Evolutionary conservation across 2,888 invertebrate genomes (phyloP).

Genomic region (Bembecia ichneumoniformis): DNA sequence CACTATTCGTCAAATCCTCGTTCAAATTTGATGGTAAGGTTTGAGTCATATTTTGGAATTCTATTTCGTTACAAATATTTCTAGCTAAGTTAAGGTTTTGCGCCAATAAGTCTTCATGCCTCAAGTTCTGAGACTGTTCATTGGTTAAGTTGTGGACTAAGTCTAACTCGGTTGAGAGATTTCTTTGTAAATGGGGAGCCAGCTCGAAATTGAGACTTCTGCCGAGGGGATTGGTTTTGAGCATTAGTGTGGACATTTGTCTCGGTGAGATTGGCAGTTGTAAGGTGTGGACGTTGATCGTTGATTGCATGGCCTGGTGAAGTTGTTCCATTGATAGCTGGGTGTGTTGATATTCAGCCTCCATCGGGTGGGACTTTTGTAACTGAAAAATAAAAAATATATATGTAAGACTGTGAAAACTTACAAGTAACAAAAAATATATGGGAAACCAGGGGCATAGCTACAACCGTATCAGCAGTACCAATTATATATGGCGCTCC

Average conservation of each 20-base stretch:
- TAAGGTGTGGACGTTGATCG: slow-evolving; percentile 48
- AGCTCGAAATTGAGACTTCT: slow-evolving; percentile 47
- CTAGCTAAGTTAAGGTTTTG: slow-evolving; percentile 25
- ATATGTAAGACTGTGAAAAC: no score
- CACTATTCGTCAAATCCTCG: slow-evolving; percentile 19
- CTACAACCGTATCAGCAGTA: no score
- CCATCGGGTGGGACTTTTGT: slow-evolving; percentile 52
- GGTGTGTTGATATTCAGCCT: slow-evolving; percentile 49
- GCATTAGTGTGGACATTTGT: slow-evolving; percentile 58
- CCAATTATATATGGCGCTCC: no score
- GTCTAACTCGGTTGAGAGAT: slow-evolving; percentile 35
- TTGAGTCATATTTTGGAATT: slow-evolving; percentile 37
- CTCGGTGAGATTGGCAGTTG: slow-evolving; percentile 54
- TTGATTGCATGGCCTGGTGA: slow-evolving; percentile 56
- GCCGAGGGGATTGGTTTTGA: slow-evolving; percentile 49
- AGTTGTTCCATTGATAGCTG: slow-evolving; percentile 59
- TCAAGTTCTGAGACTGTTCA: slow-evolving; percentile 34
- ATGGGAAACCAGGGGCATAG: no score
- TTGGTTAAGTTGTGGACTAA: slow-evolving; percentile 32
- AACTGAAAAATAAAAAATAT: slow-evolving; percentile 27
- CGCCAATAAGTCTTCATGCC: slow-evolving; percentile 21
- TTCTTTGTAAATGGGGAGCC: slow-evolving; percentile 42
- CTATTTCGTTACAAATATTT: slow-evolving; percentile 26
- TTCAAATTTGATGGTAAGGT: slow-evolving; percentile 33
- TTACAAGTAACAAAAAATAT: no score